phyloP scores from a whole-genome alignment of 2,888 invertebrate species.

The Eucera pruinosa region DNA sequence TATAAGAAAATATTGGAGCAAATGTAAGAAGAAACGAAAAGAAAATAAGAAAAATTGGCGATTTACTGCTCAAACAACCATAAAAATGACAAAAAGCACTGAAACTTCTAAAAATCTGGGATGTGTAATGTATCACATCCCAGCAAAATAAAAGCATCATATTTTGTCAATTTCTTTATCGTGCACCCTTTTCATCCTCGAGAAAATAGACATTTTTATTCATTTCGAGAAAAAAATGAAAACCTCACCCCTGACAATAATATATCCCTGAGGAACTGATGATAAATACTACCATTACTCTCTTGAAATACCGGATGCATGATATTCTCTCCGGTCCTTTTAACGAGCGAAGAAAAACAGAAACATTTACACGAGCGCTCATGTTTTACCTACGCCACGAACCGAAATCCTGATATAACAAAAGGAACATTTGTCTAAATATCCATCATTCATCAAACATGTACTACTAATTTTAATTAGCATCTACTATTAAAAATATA shows the following conservation, averaged over 20 bases:
- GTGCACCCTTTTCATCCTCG: not conserved
- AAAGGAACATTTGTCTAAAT: not conserved
- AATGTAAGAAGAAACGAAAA: too few relatives aligned
- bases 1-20: too few relatives aligned
- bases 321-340: slow-evolving; percentile 50
- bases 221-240: slow-evolving; percentile 35
- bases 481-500: too few relatives aligned
- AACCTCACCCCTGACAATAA: slow-evolving; percentile 24
- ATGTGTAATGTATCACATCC: too few relatives aligned
- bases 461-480: too few relatives aligned
- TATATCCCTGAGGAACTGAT: slow-evolving; percentile 47
- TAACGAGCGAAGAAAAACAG: slow-evolving; percentile 39
- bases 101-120: too few relatives aligned
- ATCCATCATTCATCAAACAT: too few relatives aligned
- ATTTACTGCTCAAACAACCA: too few relatives aligned
- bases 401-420: not conserved
- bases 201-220: slow-evolving; percentile 49
- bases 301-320: slow-evolving; percentile 38
- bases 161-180: too few relatives aligned
- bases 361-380: slow-evolving; percentile 31
- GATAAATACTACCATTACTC: slow-evolving; percentile 65
- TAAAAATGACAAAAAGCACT: too few relatives aligned
- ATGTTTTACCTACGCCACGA: slow-evolving; percentile 19
- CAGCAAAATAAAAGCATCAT: too few relatives aligned
- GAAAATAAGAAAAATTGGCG: too few relatives aligned